Evolutionary conservation across 2,797 vertebrate genomes (phyloP), one percentile per base, ranked within the genome.

Genomic region (Oryzias sinensis): DNA sequence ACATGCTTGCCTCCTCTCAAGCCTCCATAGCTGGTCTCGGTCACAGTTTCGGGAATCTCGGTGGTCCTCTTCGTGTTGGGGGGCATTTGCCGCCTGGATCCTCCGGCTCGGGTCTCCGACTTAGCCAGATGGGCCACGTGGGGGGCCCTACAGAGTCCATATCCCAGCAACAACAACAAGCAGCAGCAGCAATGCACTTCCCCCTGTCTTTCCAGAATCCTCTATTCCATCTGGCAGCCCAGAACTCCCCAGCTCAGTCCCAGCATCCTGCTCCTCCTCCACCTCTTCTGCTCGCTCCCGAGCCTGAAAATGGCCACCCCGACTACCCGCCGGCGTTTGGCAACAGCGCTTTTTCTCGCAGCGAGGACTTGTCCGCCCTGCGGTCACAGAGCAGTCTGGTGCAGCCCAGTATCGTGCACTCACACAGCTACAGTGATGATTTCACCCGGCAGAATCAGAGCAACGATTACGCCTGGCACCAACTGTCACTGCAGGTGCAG

Each of bases 181-280:
- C 89, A 2, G 91, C 91, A 4, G 92, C 92, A 0, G 92, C 92
- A 61, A 92, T 97, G 87, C 88, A 96, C 68, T 95, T 94, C 59
- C 96, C 96, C 14, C 90, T 98, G 25, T 96, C 96, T 85, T 97
- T 98, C 91, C 96, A 98, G 89, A 98, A 98, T 87, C 96, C 96
- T 2, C 93, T 97, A 54, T 98, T 98, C 90, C 95, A 97, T 81
- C 90, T 97, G 93, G 95, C 95, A 0, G 92, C 95, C 0, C 96
- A 97, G 40, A 95, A 96, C 57, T 94, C 96, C 17, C 91, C 76
- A 64, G 85, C 74, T 73, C 80, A 88, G 55, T 69, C 81, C 63
- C 72, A 89, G 78, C 74, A 52, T 47, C 53, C 40, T 14, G 51
- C 60, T 58, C 45, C 40, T 17, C 77, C 91, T 45, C 88, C 93